A percentile compares a stretch with the other conserved stretches of the same genome.
These are phyloP conservation scores for Cephus pulcher DNA, from an alignment of 2,888 invertebrate genomes.

Conservation along the genomic window DNA sequence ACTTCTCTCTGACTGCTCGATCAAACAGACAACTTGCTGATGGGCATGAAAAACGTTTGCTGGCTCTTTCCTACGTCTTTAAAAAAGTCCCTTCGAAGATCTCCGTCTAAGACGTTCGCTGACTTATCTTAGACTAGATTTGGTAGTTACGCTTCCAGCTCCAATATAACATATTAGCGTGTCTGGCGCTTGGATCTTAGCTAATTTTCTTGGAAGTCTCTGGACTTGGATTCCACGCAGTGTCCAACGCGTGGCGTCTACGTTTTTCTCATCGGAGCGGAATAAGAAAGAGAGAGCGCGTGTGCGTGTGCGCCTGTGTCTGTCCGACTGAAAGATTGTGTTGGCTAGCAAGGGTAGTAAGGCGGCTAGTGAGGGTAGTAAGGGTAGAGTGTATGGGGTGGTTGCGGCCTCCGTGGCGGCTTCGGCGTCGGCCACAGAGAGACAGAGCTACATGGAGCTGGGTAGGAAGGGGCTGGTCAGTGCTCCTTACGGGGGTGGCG, in stretches of 20 bases:
- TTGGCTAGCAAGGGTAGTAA: slow-evolving; percentile 11
- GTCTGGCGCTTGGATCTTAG: slow-evolving; percentile 35
- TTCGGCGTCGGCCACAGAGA: slow-evolving; percentile 31
- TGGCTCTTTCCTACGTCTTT: neutral
- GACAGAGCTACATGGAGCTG: slow-evolving; percentile 16
- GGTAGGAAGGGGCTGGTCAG: slow-evolving; percentile 53
- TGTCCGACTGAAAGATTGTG: slow-evolving; percentile 9
- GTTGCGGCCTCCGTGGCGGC: slow-evolving; percentile 30
- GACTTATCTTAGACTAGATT: neutral
- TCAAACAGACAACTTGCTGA: neutral
- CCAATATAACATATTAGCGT: slow-evolving; percentile 51
- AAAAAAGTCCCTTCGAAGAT: neutral
- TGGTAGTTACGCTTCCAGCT: slow-evolving; percentile 27
- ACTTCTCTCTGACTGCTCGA: neutral
- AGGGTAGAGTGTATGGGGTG: slow-evolving; percentile 43
- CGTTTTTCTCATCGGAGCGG: neutral
- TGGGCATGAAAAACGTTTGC: neutral
- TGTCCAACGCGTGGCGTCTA: neutral
- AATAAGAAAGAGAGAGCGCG: slow-evolving; percentile 7
- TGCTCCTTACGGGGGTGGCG: slow-evolving; percentile 65
- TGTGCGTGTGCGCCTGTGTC: slow-evolving; percentile 12
- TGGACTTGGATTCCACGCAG: slow-evolving; percentile 27
- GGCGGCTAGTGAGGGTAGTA: slow-evolving; percentile 11
- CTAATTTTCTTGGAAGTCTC: slow-evolving; percentile 42
- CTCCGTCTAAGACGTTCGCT: neutral